phyloP scores from a whole-genome alignment of 2,113 vertebrate genomes.

The Leptosomus discolor region DNA sequence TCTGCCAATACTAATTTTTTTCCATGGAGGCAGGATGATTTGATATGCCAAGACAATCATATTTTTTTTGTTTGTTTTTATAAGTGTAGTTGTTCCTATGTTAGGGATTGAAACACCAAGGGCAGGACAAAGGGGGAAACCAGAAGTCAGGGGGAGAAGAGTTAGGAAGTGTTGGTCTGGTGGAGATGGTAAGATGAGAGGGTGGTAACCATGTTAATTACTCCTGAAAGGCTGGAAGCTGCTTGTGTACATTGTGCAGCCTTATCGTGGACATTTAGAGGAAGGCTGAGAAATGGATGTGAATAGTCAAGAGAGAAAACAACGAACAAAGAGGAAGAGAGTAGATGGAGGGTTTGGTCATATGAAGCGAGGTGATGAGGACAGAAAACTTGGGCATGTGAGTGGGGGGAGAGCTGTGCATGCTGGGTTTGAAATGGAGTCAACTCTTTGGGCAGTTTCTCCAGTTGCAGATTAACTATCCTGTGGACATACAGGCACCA shows the following conservation, averaged over 20 bases:
- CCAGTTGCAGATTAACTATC: background rate
- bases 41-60: background rate
- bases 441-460: background rate
- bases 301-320: background rate
- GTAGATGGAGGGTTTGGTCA: background rate
- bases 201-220: background rate
- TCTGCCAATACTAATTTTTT: background rate
- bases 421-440: background rate
- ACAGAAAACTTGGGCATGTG: background rate
- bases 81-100: background rate
- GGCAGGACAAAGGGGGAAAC: background rate
- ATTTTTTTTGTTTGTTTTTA: background rate
- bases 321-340: background rate
- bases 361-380: background rate
- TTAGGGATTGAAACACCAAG: background rate
- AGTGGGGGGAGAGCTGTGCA: background rate
- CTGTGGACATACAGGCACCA: background rate
- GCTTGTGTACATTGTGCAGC: rapidly evolving
- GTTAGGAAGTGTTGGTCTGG: background rate
- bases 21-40: background rate
- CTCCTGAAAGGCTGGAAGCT: background rate
- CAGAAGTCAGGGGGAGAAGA: background rate
- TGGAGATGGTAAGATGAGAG: background rate
- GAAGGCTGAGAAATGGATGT: background rate
- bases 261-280: background rate